phyloP scores from a whole-genome alignment of 2,797 vertebrate genomes.

The Pseudochirops corinnae region DNA sequence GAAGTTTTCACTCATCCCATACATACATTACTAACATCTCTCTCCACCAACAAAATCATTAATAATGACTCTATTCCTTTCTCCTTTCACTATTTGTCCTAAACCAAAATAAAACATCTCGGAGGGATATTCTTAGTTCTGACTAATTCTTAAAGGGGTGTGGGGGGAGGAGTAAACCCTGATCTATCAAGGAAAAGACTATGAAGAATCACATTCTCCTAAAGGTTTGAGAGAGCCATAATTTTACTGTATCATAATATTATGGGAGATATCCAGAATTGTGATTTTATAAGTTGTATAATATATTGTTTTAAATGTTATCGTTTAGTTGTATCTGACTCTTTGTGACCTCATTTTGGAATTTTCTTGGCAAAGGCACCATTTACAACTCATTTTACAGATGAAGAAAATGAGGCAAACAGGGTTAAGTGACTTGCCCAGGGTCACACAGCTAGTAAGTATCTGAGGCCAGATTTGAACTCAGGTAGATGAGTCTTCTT shows the following conservation, averaged over 20 bases:
- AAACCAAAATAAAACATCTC: neutral
- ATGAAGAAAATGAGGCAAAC: neutral
- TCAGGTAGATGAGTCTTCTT: neutral
- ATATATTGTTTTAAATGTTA: conserved; percentile 45
- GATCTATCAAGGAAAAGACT: neutral
- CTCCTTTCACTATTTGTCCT: neutral
- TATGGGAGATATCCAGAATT: neutral
- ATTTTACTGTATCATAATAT: conserved; percentile 18
- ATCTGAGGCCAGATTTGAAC: neutral
- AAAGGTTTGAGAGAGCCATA: conserved; percentile 39
- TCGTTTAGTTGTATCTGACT: neutral
- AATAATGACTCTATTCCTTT: neutral
- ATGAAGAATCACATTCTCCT: neutral
- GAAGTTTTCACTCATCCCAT: too few relatives aligned
- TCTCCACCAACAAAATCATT: neutral
- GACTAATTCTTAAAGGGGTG: neutral
- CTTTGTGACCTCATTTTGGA: neutral
- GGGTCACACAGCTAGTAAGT: neutral
- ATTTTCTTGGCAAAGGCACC: neutral
- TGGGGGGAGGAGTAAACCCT: neutral
- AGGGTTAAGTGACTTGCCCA: neutral
- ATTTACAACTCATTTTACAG: neutral
- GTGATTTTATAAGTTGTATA: conserved; percentile 16
- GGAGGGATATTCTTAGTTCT: neutral
- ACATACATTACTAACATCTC: neutral